Percentiles rank a stretch among this genome's conserved stretches.
These are phyloP conservation scores for Fundulus diaphanus DNA, from an alignment of 2,797 vertebrate genomes.

Conservation along the genomic window DNA sequence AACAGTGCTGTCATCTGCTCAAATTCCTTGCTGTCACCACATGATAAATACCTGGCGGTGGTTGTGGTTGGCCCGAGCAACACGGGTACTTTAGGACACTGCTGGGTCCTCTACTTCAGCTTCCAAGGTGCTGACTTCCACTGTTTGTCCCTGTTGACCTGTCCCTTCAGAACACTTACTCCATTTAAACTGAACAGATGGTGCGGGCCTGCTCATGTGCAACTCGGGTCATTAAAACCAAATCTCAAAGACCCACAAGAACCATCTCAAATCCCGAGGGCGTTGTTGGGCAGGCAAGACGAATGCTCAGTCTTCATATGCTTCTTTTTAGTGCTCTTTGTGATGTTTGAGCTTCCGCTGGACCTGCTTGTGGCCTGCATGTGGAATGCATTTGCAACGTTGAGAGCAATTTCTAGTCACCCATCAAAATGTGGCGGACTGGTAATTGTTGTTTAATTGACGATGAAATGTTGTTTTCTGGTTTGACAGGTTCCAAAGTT, in stretches of 20 bases:
- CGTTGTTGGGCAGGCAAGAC: slow-evolving; percentile 43
- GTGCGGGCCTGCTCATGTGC: slow-evolving; percentile 62
- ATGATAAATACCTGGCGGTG: slow-evolving; percentile 71
- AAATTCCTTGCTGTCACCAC: slow-evolving; percentile 54
- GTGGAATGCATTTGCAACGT: slow-evolving; percentile 47
- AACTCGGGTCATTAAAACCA: slow-evolving; percentile 73
- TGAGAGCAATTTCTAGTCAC: slow-evolving; percentile 61
- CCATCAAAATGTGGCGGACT: slow-evolving; percentile 61
- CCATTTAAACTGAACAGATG: slow-evolving; percentile 87
- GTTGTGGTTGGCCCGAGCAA: slow-evolving; percentile 34
- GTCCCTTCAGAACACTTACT: slow-evolving; percentile 74
- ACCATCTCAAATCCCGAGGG: slow-evolving; percentile 76
- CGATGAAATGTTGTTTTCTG: slow-evolving; percentile 76
- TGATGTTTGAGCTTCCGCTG: slow-evolving; percentile 20
- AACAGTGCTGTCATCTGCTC: no score
- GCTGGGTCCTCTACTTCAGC: slow-evolving; percentile 51
- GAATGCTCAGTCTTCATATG: slow-evolving; percentile 18
- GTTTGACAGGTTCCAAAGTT: slow-evolving; percentile 64
- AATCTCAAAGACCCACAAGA: slow-evolving; percentile 67
- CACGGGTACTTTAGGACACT: slow-evolving; percentile 40
- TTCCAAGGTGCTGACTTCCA: slow-evolving; percentile 71
- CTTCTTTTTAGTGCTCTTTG: slow-evolving; percentile 33
- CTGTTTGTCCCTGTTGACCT: slow-evolving; percentile 81
- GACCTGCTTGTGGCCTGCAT: slow-evolving; percentile 29
- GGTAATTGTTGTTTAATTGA: slow-evolving; percentile 78